Evolutionary conservation across 2,113 vertebrate species (phyloP), one percentile per base, ranked within the genome.

Genomic region (Hippoglossus stenolepis): DNA sequence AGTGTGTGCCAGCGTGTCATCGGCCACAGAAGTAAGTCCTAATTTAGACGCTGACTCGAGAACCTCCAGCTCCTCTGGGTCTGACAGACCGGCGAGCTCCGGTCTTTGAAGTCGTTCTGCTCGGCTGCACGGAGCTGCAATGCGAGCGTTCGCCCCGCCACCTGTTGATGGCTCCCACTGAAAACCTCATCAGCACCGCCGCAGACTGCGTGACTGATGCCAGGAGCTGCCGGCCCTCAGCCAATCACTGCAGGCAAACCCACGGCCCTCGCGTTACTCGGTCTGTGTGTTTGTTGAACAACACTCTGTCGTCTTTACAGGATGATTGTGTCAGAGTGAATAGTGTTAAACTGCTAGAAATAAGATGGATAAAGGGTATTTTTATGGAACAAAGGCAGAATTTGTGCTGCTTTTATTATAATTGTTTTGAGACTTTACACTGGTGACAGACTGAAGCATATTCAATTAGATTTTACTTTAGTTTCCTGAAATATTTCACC

Each of bases 171-270:
- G 18, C 68, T 74, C 58, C 59, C 40, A 26, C 28, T 49, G 57
- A 85, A 88, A 84, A 84, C 56, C 73, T 84, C 73, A 80, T 86
- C 87, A 84, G 54, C 43, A 12, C 51, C n/a, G 10, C 62, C 11
- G 40, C 26, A 64, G 7, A 53, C 83, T 75, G 45, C 0, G 14
- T 47, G 11, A 47, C 1, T 51, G 47, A 51, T 6, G 17, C 47
- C 47, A 18, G 47, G 47, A 51, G 47, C 47, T 5, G 43, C 79
- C 83, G 80, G 78, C 75, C 54, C 40, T 9, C 43, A 82, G 76
- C 79, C 86, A 70, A 12, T 65, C 78, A 66, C 70, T 82, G 70
- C 57, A 54, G 64, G 65, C 65, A 11, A 53, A 51, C 15, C 17
- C 49, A 17, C 49, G 49, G 49, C 49, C 49, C 49, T 51, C 49